phyloP scores from a whole-genome alignment of 2,888 invertebrate species.

The Volucella zonaria region DNA sequence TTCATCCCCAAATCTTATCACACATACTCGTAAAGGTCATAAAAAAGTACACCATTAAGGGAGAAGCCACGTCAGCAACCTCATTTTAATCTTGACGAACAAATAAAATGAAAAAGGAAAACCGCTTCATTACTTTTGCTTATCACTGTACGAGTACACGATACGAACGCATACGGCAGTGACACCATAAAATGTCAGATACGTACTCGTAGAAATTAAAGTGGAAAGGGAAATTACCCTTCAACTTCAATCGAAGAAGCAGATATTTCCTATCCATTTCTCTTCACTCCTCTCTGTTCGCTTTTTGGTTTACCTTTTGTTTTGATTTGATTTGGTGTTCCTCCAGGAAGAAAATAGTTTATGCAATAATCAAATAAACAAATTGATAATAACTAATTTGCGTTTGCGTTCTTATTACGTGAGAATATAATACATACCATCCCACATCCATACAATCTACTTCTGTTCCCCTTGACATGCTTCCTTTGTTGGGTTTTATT shows the following conservation, averaged over 20 bases:
- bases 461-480: not conserved
- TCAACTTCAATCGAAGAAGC: not conserved
- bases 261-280: conserved; percentile 2
- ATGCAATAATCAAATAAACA: conserved; percentile 32
- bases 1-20: too few species aligned
- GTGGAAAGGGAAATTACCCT: conserved; percentile 21
- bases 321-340: not conserved
- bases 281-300: not conserved
- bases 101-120: not conserved
- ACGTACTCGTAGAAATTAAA: not conserved
- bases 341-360: conserved; percentile 24
- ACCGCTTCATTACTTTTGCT: conserved; percentile 15
- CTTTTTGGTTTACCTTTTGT: conserved; percentile 8
- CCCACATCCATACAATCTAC: too few species aligned
- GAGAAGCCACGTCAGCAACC: not conserved
- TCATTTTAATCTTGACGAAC: too few species aligned
- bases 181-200: conserved; percentile 13
- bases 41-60: not conserved
- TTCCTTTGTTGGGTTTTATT: not conserved
- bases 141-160: conserved; percentile 23
- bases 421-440: too few species aligned
- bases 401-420: not conserved
- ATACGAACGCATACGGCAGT: not conserved
- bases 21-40: too few species aligned
- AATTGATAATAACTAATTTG: conserved; percentile 1